phyloP scores from a whole-genome alignment of 2,888 invertebrate species.

The Lysandra bellargus region DNA sequence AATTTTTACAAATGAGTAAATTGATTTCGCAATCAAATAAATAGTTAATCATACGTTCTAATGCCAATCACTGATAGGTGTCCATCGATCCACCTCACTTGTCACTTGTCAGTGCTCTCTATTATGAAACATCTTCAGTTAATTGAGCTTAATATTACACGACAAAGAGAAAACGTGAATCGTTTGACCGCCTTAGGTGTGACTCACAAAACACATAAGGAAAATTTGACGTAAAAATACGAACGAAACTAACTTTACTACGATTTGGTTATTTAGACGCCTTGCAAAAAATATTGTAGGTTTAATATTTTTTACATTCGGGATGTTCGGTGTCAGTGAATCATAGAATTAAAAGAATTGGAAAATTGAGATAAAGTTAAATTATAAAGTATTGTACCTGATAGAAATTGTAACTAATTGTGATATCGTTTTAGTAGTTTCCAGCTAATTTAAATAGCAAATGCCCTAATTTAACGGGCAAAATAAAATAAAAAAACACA shows the following conservation, averaged over 20 bases:
- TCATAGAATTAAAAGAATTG: too few relatives aligned
- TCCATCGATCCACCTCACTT: constrained; percentile 14
- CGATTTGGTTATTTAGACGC: neutral
- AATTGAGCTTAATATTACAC: neutral
- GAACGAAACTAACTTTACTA: constrained; percentile 10
- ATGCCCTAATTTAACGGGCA: too few relatives aligned
- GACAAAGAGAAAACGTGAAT: constrained; percentile 29
- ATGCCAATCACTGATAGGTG: constrained; percentile 6
- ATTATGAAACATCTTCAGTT: constrained; percentile 16
- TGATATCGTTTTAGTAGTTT: too few relatives aligned
- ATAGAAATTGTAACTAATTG: too few relatives aligned
- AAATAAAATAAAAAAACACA: too few relatives aligned
- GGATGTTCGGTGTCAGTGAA: neutral
- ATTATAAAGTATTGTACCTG: too few relatives aligned
- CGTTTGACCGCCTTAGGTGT: constrained; percentile 13
- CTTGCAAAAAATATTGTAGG: constrained; percentile 5
- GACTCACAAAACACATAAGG: constrained; percentile 19
- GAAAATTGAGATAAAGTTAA: too few relatives aligned
- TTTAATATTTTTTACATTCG: neutral
- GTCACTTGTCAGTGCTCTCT: constrained; percentile 3
- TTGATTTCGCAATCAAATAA: constrained; percentile 14
- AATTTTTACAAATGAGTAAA: neutral
- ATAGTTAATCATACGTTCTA: constrained; percentile 12
- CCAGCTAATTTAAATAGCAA: too few relatives aligned
- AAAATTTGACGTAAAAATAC: constrained; percentile 11